Base-by-base conservation (phyloP, 2,113 vertebrate species). In the Turdus rufiventris region DNA sequence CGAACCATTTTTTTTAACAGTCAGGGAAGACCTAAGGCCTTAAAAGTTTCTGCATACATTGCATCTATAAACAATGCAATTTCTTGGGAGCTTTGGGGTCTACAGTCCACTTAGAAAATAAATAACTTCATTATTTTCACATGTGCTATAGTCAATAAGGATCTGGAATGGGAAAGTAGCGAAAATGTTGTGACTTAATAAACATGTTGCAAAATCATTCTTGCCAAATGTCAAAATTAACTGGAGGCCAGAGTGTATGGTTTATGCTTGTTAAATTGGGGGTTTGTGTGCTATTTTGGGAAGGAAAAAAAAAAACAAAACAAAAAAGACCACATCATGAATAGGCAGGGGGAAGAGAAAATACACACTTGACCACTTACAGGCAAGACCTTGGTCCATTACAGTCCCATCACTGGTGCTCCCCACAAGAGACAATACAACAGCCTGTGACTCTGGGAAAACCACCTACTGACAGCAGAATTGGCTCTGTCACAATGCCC, bases 151-250 rank as follows among this genome's bases (percentile, higher is more conserved):
- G 74, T 94, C 88, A 95, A 68, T 95, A 97, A 96, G 57, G 68
- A 84, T 51, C 76, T 86, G 56, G 89, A 95, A 97, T 79, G 38
- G 78, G 70, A 87, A 91, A 93, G 77, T 48, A 87, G 88, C 3
- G 3, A 97, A 97, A 97, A 97, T 79, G 76, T 72, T 73, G 84
- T 77, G 50, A 89, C 65, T 68, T 92, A 73, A 96, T 62, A 89
- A 98, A 93, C 80, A 68, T 42, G 29, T 89, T 95, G 94, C 54
- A 68, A 92, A 97, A 94, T 94, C 88, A 96, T 87, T 93, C 91
- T 96, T 78, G 89, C 87, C 77, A 93, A 97, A 97, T 85, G 79
- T 96, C 97, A 97, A 79, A 92, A 94, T 95, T 93, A 97, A 89
- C 96, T 95, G 92, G 90, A 89, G 91, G 78, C 90, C 94, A 86